Evolutionary conservation across 2,888 invertebrate genomes (phyloP).

Genomic region (Bombylius major): DNA sequence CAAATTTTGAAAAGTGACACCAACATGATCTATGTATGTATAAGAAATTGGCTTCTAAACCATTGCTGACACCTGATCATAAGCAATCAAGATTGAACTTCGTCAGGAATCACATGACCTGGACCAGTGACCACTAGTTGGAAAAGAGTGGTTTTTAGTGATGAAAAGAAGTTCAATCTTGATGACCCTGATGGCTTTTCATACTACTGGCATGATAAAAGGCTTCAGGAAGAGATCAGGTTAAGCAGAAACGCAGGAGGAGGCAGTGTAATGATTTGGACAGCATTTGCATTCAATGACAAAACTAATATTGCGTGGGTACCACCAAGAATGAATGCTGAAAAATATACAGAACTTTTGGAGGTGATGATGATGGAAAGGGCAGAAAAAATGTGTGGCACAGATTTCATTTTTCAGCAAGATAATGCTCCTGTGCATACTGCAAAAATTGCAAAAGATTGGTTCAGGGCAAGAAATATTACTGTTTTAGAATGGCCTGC

Average conservation of each 20-base stretch:
- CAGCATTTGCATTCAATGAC: neutral
- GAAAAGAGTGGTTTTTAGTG: neutral
- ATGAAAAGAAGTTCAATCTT: no score
- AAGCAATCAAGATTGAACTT: no score
- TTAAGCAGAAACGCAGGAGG: neutral
- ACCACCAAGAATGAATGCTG: neutral
- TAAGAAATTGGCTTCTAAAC: no score
- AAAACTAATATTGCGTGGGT: neutral
- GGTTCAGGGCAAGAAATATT: neutral
- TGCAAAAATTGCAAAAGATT: neutral
- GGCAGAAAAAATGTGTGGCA: neutral
- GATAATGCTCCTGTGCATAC: neutral
- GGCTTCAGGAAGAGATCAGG: neutral
- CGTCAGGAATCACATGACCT: no score
- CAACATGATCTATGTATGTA: no score
- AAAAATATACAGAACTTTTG: neutral
- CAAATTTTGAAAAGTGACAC: no score
- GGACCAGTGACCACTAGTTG: no score
- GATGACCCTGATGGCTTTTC: neutral
- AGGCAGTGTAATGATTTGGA: neutral
- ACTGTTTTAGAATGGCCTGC: neutral
- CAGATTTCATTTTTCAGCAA: constrained; percentile 1
- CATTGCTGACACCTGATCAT: no score
- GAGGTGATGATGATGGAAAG: neutral
- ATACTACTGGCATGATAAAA: neutral